phyloP scores from a whole-genome alignment of 2,888 invertebrate genomes.

The Ennomos erosarius region DNA sequence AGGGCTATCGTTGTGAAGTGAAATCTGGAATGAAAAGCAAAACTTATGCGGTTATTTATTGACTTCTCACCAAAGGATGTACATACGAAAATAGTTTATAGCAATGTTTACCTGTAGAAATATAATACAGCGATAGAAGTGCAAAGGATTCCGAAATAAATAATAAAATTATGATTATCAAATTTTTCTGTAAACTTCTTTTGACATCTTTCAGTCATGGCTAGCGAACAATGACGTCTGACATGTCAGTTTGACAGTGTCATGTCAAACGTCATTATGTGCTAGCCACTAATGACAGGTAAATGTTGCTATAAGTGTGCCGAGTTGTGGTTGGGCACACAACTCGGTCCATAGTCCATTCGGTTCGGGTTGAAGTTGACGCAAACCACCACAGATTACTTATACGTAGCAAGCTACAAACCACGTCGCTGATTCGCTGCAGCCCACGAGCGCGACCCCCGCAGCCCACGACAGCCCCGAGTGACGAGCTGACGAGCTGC shows the following conservation, averaged over 20 bases:
- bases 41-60: constrained; percentile 50
- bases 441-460: no score
- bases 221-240: constrained; percentile 69
- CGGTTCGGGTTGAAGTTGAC: no score
- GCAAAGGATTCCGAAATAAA: constrained; percentile 70
- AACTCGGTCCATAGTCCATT: no score
- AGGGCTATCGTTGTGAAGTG: constrained; percentile 73
- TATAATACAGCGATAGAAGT: constrained; percentile 70
- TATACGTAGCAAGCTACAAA: no score
- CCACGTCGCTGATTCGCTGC: no score
- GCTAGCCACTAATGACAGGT: constrained; percentile 18
- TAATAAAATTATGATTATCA: constrained; percentile 79
- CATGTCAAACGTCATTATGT: no score
- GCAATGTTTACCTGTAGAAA: constrained; percentile 69
- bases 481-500: no score
- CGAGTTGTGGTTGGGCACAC: no score
- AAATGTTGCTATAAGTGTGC: constrained; percentile 23
- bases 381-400: no score
- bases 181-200: constrained; percentile 75
- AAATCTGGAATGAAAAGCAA: constrained; percentile 71
- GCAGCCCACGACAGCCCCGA: no score
- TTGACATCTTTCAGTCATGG: constrained; percentile 85
- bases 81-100: constrained; percentile 31
- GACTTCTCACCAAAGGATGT: constrained; percentile 30
- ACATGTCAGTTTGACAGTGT: constrained; percentile 20